Evolutionary conservation across 2,888 invertebrate species (phyloP).

Genomic region (Tinea trinotella): DNA sequence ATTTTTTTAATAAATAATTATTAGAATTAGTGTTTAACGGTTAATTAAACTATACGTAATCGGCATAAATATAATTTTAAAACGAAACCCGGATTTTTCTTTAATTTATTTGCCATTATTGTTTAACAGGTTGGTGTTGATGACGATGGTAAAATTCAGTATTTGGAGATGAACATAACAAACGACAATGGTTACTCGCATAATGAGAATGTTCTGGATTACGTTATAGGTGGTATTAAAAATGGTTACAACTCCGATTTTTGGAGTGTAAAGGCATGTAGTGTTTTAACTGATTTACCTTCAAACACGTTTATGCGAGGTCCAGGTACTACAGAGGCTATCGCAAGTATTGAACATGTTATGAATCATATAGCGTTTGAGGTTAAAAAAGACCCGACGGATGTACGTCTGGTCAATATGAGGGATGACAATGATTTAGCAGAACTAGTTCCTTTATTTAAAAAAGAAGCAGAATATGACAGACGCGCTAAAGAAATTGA

Average conservation of each 20-base stretch:
- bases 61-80: too few species aligned
- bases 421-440: slow-evolving; percentile 53
- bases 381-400: slow-evolving; percentile 70
- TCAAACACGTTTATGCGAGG: slow-evolving; percentile 78
- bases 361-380: slow-evolving; percentile 78
- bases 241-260: slow-evolving; percentile 71
- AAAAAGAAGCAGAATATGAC: slow-evolving; percentile 68
- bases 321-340: slow-evolving; percentile 75
- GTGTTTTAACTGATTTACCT: slow-evolving; percentile 76
- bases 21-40: too few species aligned
- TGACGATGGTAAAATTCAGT: slow-evolving; percentile 76
- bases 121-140: slow-evolving; percentile 70
- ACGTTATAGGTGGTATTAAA: slow-evolving; percentile 42
- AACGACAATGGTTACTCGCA: slow-evolving; percentile 61
- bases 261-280: slow-evolving; percentile 58
- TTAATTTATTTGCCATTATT: too few species aligned
- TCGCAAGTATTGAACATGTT: slow-evolving; percentile 74
- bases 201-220: slow-evolving; percentile 59
- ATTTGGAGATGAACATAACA: slow-evolving; percentile 63
- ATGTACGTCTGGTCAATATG: slow-evolving; percentile 73
- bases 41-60: too few species aligned
- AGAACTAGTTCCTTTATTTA: slow-evolving; percentile 66
- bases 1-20: too few species aligned
- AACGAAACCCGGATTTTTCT: not conserved
- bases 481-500: slow-evolving; percentile 58